Evolutionary conservation across 2,888 invertebrate species (phyloP), one percentile per base, ranked within the genome.

Genomic region (Nebria brevicollis): DNA sequence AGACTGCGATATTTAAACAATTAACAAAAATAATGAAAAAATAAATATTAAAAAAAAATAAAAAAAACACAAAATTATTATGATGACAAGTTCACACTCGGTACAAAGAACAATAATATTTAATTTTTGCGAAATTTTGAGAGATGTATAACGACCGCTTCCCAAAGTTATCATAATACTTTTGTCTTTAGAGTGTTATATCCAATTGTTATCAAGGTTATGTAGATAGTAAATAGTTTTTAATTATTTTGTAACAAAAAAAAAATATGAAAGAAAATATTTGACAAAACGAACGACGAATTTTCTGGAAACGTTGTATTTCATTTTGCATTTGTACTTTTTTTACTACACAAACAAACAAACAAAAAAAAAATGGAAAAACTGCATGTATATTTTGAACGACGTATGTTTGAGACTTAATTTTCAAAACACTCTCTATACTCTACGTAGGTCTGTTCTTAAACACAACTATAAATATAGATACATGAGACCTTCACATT

Each of bases 1-100:
- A 89, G 89, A 89, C 89, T 89, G 89, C 89, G 89, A 89, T 89
- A 86, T 86, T 84, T 85, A 88, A 88, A 89, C 89, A 88, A 88
- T 88, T 89, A 88, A 88, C 88, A 89, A 88, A 88, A 83, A 84
- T 86, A 80, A 64, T 70, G 65, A 78, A 78, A 70, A 70, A 89
- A 88, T 87, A 83, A 83, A 84, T 86, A 80, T 54, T 54, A 66
- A 66, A 54, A 78, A 78, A 42, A 73, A 76, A 20, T 20, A 20
- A 20, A 20, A 20, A 20, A 20, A 81, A 73, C 66, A 87, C 88
- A 88, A 89, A 89, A 87, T 85, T 89, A 89, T 89, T 88, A 88
- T 88, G 88, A 88, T 88, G 87, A 87, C 87, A 84, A 34, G 68
- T 20, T 66, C 73, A 25, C 74, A 41, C 64, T 78, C 25, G 78